Evolutionary conservation across 2,888 invertebrate genomes (phyloP), one percentile per base, ranked within the genome.

Genomic region (Synanthedon andrenaeformis): DNA sequence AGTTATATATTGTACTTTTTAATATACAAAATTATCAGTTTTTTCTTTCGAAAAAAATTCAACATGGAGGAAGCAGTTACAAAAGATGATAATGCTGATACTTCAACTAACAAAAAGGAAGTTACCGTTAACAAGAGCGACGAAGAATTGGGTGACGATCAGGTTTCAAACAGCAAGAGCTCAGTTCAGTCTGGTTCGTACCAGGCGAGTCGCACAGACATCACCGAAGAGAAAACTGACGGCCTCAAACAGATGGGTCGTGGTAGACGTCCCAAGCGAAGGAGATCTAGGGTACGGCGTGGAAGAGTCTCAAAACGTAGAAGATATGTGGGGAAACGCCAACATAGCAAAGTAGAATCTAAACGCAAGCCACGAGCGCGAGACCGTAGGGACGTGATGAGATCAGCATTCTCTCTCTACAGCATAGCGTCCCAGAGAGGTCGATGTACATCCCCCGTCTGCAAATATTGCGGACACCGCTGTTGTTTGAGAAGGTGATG

Each of bases 401-500:
- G 56, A 5, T 78, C 78, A 3, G 56, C 62, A 0, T 69, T 75
- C 0, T 72, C 75, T 0, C 63, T 74, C n/a, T 69, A 70, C 53
- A 66, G 72, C 42, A 67, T 64, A 13, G 19, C 69, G 4, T 74
- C 76, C 2, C 65, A 70, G 4, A 52, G 45, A 11, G 65, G 56
- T 52, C 56, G 60, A 1, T 63, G 61, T 6, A 55, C 57, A 12
- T 56, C 57, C 1, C 59, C 59, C 1, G 56, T 57, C 1, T 80
- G 79, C 56, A 56, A 57, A 41, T 64, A 69, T 54, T 82, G 82
- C 55, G 76, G 79, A 14, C 76, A 78, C 55, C 74, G 74, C 2
- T 74, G 75, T 60, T 76, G 76, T 55, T 67, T 67, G 53, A 67
- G 74, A 76, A 80, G 82, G 81, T 82, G 81, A 55, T 60, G n/a